Conservation (phyloP, 2,113 vertebrate genomes). For the Callionymus lyra region DNA sequence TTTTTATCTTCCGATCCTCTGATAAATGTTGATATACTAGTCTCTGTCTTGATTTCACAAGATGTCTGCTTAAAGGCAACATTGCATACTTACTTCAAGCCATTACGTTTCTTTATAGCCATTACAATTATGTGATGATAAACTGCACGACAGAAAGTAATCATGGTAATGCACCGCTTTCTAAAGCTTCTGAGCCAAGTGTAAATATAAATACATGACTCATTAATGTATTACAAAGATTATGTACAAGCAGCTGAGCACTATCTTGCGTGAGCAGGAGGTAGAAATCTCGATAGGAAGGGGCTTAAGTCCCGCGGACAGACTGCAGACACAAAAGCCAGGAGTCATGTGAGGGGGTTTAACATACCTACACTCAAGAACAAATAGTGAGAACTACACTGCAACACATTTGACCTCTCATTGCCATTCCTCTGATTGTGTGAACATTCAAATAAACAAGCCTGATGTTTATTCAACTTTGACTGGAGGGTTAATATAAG, state of each 20-base stretch:
- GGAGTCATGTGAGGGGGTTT: conserved; percentile 50
- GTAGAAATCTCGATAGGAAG: conserved; percentile 18
- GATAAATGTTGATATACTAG: too few species aligned
- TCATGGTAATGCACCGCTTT: not conserved
- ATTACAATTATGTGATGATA: not conserved
- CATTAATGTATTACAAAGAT: conserved; percentile 4
- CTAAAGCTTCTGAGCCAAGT: not conserved
- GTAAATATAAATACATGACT: not conserved
- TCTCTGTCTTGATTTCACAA: too few species aligned
- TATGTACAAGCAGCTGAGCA: conserved; percentile 18
- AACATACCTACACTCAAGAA: conserved; percentile 29
- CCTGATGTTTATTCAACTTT: not conserved
- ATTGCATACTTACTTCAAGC: too few species aligned
- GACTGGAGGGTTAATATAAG: conserved; percentile 6
- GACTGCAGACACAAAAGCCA: conserved; percentile 19
- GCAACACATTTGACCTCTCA: conserved; percentile 17
- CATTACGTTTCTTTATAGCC: too few species aligned
- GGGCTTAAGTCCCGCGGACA: conserved; percentile 24
- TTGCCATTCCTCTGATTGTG: conserved; percentile 17
- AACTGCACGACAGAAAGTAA: not conserved
- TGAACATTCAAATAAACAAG: not conserved
- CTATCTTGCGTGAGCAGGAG: conserved; percentile 12
- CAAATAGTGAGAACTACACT: conserved; percentile 12
- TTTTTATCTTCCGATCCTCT: too few species aligned
- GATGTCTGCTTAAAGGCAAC: too few species aligned